Conservation (phyloP, 2,113 vertebrate genomes). For the Mustela lutreola region DNA sequence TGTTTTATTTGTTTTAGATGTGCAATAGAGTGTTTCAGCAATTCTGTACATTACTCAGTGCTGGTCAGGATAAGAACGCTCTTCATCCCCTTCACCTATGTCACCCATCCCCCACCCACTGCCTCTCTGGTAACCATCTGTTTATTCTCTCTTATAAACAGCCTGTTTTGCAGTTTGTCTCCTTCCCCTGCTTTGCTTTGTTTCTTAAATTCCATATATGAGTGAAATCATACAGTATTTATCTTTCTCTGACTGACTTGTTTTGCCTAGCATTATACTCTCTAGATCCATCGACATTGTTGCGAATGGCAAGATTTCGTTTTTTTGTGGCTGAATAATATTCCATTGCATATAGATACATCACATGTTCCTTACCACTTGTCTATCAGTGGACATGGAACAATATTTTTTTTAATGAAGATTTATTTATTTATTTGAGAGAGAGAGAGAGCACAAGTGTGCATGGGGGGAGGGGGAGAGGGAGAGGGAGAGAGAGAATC, state of each 20-base stretch:
- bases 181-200: neutral
- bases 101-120: neutral
- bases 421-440: neutral
- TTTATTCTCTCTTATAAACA: neutral
- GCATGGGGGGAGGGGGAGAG: neutral
- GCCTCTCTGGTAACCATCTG: neutral
- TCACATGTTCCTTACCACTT: too few relatives aligned
- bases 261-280: too few relatives aligned
- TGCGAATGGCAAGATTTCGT: too few relatives aligned
- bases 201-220: neutral
- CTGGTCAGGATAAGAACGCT: neutral
- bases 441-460: neutral
- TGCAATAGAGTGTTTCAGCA: neutral
- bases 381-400: too few relatives aligned
- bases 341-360: too few relatives aligned
- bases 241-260: too few relatives aligned
- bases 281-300: too few relatives aligned
- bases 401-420: neutral
- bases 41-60: neutral
- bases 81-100: neutral
- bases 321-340: too few relatives aligned
- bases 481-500: neutral
- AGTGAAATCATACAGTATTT: neutral
- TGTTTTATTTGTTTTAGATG: neutral
- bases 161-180: neutral